Evolutionary conservation across 64 coral and sea anemone genomes (phyloP), one percentile per base, ranked within the genome.

Genomic region (Hydrozoanthus tunicans): DNA sequence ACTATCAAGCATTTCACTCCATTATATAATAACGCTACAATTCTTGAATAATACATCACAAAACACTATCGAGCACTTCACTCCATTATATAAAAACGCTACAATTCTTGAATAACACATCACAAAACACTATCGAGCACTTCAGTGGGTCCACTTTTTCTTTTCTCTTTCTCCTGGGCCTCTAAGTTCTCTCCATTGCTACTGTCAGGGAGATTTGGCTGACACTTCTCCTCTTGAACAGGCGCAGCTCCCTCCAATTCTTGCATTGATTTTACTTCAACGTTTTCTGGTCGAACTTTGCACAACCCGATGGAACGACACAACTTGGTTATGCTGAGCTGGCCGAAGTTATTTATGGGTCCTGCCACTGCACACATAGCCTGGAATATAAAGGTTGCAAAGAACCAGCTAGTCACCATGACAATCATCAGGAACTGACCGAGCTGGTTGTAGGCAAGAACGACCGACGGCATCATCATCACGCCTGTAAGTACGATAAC

Each of bases 361-460:
- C 96, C 96, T 25, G 91, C 77, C 23, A 94, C 43, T 67, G 94
- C 70, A 76, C 96, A 98, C 58, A 98, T 84, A 9, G 96, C 95
- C 64, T 92, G 86, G 83, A 95, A 98, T 62, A 67, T 81, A 24
- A 98, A 98, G 56, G 96, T 98, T 4, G 94, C 90, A 71, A 91
- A 95, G 17, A 98, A 68, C 94, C 94, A 99, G 65, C 96, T 99
- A 59, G 95, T 93, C 6, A 95, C 79, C 96, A 99, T 99, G 51
- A 99, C 91, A 59, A 99, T 77, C 83, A 95, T 95, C 11, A 99
- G 80, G 79, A 99, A 99, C 58, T 95, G 92, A 80, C 96, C 96
- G 57, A 98, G 67, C 91, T 98, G 96, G 65, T 51, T 90, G 71
- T 95, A 98, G 0, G 71, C 96, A n/a, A 98, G 81, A 1, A 98